Base-by-base conservation (phyloP, 64 coral and sea anemone species). In the Hydrozoanthus tunicans region DNA sequence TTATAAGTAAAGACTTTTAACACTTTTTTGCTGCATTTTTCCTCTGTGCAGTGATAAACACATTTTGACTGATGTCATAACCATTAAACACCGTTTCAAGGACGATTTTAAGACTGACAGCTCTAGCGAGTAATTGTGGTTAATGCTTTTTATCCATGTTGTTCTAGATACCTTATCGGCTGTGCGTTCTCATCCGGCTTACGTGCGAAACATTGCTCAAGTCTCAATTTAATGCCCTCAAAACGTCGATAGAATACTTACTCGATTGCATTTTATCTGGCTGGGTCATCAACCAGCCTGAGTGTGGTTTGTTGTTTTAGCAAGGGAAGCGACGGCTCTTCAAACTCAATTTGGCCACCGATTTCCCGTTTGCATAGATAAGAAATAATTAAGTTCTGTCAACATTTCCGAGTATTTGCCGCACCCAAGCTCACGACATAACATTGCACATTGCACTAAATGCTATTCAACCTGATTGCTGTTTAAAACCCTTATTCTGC, bases 221-320 rank as follows among this genome's bases (percentile, higher is more conserved):
- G 67, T 83, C 27, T 53, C 14, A 13, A 66, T 71, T 71, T 17
- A 25, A 17, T 27, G 82, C 66, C 71, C 70, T 70, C 65, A 86
- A 52, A 53, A 86, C 13, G 17, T 25, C 5, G 9, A 58, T 43
- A 43, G 32, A 55, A 71, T 66, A 71, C 15, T 11, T 65, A n/a
- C 53, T 51, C 43, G 15, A 71, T 58, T 70, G 56, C 51, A 7
- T 9, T 73, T 88, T 88, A 88, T 88, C 84, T 51, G 56, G 1
- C 10, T 25, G 15, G 84, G 84, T 88, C 69, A 88, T 74, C 84
- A 60, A 5, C 56, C 56, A 75, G 25, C 11, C 12, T 12, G 84
- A 75, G 69, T 73, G 68, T 75, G 69, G 84, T 88, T 88, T 88
- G 84, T 88, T 88, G 9, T 88, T 88, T 55, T 73, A 74, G 84